Conservation (phyloP, 2,888 invertebrate species). For the Callimorpha dominula region DNA sequence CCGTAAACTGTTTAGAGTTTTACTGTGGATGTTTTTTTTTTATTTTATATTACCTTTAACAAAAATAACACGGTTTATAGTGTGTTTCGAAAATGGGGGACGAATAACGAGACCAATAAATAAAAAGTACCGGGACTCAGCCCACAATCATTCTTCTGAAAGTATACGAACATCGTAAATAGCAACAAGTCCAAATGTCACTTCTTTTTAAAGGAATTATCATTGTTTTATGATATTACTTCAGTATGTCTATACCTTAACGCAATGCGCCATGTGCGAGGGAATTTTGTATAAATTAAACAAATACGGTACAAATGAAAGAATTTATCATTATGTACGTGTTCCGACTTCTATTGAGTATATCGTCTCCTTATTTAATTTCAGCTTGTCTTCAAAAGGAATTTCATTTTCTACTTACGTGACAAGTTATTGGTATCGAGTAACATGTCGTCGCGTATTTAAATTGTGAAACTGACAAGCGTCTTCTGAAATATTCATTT, state of each 20-base stretch:
- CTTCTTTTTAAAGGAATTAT: not conserved
- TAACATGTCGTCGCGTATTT: constrained; percentile 43
- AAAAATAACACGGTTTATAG: not conserved
- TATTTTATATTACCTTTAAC: not conserved
- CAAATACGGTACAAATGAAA: constrained; percentile 71
- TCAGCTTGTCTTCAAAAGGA: constrained; percentile 43
- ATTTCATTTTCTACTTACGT: constrained; percentile 54
- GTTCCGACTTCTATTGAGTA: constrained; percentile 48
- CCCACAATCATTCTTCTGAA: no score
- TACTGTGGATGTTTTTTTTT: not conserved
- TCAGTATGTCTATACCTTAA: constrained; percentile 38
- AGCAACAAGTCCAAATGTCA: no score
- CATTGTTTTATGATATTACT: not conserved
- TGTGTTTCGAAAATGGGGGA: not conserved
- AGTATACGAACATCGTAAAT: no score
- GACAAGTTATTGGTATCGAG: constrained; percentile 51
- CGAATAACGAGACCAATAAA: not conserved
- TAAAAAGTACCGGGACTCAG: no score
- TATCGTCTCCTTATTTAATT: constrained; percentile 60
- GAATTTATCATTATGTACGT: constrained; percentile 75
- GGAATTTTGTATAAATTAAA: constrained; percentile 76
- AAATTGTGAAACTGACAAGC: constrained; percentile 44
- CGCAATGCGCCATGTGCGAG: constrained; percentile 39
- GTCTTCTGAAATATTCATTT: constrained; percentile 21
- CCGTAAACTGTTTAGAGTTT: not conserved